phyloP scores from a whole-genome alignment of 2,888 invertebrate species.

The Hirtodrosophila trivittata region DNA sequence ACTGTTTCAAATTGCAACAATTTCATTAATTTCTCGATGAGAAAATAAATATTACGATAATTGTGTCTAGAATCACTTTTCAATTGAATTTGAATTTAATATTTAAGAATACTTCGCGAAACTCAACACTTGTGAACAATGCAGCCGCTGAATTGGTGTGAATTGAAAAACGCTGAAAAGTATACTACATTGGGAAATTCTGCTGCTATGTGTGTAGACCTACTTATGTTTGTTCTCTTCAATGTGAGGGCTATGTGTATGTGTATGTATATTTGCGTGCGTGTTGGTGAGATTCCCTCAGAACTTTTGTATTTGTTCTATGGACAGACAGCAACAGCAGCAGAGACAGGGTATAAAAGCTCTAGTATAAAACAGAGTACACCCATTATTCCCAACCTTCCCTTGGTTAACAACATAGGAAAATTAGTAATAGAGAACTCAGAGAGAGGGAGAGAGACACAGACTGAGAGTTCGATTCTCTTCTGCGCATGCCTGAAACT shows the following conservation, averaged over 20 bases:
- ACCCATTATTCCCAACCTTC: too few relatives aligned
- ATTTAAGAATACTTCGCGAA: not conserved
- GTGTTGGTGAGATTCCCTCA: slow-evolving; percentile 33
- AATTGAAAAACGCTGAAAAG: slow-evolving; percentile 54
- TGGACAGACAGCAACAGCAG: slow-evolving; percentile 18
- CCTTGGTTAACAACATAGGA: too few relatives aligned
- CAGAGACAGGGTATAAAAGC: slow-evolving; percentile 20
- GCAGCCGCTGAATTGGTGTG: slow-evolving; percentile 26
- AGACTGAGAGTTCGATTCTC: too few relatives aligned
- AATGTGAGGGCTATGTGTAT: slow-evolving; percentile 5
- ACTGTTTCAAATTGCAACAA: too few relatives aligned
- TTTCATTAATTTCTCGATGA: too few relatives aligned
- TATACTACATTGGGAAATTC: slow-evolving; percentile 51
- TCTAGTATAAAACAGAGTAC: slow-evolving; percentile 31
- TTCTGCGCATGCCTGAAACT: slow-evolving; percentile 35
- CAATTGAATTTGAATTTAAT: slow-evolving; percentile 2
- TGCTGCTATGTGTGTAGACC: slow-evolving; percentile 20
- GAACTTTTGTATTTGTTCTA: slow-evolving; percentile 47
- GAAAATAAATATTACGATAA: too few relatives aligned
- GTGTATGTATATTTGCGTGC: slow-evolving; percentile 3
- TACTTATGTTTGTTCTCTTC: slow-evolving; percentile 20
- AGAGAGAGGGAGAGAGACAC: not conserved
- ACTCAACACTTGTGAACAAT: slow-evolving; percentile 18
- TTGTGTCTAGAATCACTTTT: not conserved
- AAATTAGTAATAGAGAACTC: not conserved